phyloP scores from a whole-genome alignment of 2,888 invertebrate species.

The Heteromyza rotundicornis region DNA sequence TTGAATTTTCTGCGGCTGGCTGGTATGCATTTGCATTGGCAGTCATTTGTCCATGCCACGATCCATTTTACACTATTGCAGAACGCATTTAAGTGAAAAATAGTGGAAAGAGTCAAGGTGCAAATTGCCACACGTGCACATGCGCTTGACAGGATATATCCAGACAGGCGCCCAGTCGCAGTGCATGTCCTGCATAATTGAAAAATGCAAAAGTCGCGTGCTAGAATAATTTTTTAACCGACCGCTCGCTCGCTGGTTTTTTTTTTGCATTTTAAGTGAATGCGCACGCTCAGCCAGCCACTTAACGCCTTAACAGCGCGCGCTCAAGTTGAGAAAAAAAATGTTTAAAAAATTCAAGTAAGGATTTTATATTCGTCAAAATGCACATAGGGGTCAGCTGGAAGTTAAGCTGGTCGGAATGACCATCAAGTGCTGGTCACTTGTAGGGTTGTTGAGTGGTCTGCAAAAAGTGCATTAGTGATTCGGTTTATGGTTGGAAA shows the following conservation, averaged over 20 bases:
- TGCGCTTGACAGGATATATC: slow-evolving; percentile 23
- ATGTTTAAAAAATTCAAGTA: too few relatives aligned
- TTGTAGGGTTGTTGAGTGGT: too few relatives aligned
- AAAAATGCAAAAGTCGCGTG: slow-evolving; percentile 2
- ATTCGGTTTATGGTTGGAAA: too few relatives aligned
- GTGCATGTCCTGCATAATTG: not conserved
- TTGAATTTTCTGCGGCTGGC: not conserved
- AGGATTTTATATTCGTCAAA: too few relatives aligned
- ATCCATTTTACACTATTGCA: too few relatives aligned
- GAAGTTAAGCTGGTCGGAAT: too few relatives aligned
- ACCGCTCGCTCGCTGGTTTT: not conserved
- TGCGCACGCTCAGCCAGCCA: not conserved
- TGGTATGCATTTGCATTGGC: not conserved
- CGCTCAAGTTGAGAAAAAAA: too few relatives aligned
- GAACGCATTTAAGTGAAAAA: not conserved
- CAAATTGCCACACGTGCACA: slow-evolving; percentile 39
- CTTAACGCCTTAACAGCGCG: not conserved
- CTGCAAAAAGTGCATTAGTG: too few relatives aligned
- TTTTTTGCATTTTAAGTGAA: not conserved
- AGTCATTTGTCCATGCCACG: slow-evolving; percentile 3
- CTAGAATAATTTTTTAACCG: not conserved
- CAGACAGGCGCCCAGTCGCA: not conserved
- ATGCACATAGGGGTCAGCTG: too few relatives aligned
- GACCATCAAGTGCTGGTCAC: too few relatives aligned
- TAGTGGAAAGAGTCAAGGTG: slow-evolving; percentile 43